Percentiles rank a stretch among this genome's conserved stretches.
These are phyloP conservation scores for Crax fasciolata DNA, from an alignment of 2,797 vertebrate genomes.

Conservation along the genomic window DNA sequence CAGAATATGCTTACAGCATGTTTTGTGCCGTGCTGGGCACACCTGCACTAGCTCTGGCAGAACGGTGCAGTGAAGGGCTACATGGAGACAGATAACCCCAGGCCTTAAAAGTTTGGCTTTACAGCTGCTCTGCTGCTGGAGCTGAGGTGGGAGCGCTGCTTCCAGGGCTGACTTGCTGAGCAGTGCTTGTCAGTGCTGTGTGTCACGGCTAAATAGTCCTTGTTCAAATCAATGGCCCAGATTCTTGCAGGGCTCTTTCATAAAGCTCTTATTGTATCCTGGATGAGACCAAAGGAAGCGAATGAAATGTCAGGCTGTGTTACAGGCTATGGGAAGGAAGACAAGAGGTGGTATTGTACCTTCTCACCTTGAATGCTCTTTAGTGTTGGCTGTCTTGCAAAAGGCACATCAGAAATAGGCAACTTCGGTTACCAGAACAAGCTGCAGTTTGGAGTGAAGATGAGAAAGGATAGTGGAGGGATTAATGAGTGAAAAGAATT, in stretches of 20 bases:
- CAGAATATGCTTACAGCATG: background rate
- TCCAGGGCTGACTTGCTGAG: background rate
- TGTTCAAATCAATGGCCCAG: constrained; percentile 18
- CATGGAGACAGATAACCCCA: background rate
- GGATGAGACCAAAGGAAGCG: background rate
- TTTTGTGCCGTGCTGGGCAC: background rate
- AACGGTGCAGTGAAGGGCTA: background rate
- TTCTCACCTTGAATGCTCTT: constrained; percentile 58
- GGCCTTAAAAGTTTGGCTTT: background rate
- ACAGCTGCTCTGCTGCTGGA: background rate
- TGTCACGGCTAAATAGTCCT: background rate
- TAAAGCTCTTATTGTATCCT: constrained; percentile 39
- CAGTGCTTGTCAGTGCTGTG: background rate
- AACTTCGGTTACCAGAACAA: constrained; percentile 34
- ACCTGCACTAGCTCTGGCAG: background rate
- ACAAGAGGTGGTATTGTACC: constrained; percentile 16
- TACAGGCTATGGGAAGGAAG: constrained; percentile 32
- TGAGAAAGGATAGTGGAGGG: constrained; percentile 10
- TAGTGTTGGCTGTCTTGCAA: constrained; percentile 3
- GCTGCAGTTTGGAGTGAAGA: constrained; percentile 20
- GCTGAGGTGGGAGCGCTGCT: background rate
- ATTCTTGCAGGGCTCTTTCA: constrained; percentile 36
- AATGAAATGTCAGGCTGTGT: constrained; percentile 36
- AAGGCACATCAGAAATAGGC: constrained; percentile 41
- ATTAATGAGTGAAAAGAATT: constrained; percentile 21